Evolutionary conservation across 2,888 invertebrate species (phyloP), one percentile per base, ranked within the genome.

Genomic region (Cataglyphis livida): DNA sequence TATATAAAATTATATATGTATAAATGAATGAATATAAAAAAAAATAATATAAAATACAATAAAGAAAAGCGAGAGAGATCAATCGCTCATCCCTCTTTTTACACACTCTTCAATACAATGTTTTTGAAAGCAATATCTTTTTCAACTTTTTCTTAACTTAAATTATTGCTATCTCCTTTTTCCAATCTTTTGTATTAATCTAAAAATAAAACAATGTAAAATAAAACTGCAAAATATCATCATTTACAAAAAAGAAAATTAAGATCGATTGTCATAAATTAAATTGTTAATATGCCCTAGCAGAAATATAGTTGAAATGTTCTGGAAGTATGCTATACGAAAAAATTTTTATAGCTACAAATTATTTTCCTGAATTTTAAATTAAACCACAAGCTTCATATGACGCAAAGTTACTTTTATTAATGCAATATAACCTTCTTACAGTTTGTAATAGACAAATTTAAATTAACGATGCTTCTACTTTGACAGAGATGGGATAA

Each of bases 381-480:
- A 70, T 78, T 68, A 68, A 78, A 70, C 6, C 12, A 25, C 21
- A 59, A 44, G 18, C 21, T 78, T 59, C 41, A 44, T 12, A 28
- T 21, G 57, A 59, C 35, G 70, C 32, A 57, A 78, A 68, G 15
- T 70, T 70, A 41, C 21, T 4, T 78, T 41, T 70, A 28, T 7
- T 57, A 10, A 15, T 41, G 41, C 32, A 59, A 70, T 41, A 32
- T 21, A 70, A 70, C 57, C 41, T 78, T 78, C 68, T 57, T 78
- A 18, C 18, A 12, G 48, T 44, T n/a, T 38, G 38, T 78, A 70
- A 70, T 57, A 21, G 70, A 44, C 41, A 59, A 78, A 78, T 44
- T 78, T 78, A 78, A 78, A 41, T 78, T 78, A 78, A 78, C 70
- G 75, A 76, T 66, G 57, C 41, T 78, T 70, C 70, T 70, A 68